These are phyloP conservation scores for Athalia rosae DNA, from an alignment of 2,888 invertebrate genomes.

Conservation along the genomic window DNA sequence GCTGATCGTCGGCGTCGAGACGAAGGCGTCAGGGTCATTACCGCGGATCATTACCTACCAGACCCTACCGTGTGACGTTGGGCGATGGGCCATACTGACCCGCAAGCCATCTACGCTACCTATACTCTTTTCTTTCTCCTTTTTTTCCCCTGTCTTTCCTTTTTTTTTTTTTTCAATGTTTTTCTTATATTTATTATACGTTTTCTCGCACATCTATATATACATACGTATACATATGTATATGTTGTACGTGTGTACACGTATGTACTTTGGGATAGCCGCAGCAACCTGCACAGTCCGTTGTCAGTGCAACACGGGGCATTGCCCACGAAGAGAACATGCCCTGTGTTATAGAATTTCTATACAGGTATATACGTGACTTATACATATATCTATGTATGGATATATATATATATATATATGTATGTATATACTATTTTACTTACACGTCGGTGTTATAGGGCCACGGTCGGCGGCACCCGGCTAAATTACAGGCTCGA, in stretches of 20 bases:
- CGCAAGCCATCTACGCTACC: conserved; percentile 32
- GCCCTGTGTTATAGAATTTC: no score
- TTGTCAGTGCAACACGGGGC: no score
- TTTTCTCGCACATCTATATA: no score
- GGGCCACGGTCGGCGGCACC: conserved; percentile 70
- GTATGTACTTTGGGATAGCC: not conserved
- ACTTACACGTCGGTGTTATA: conserved; percentile 23
- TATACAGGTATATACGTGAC: not conserved
- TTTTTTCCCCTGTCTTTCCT: not conserved
- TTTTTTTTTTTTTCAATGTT: not conserved
- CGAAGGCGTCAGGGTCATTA: conserved; percentile 72
- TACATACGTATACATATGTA: no score
- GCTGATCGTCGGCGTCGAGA: conserved; percentile 54
- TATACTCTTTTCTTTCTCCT: conserved; percentile 4
- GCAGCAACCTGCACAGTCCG: no score
- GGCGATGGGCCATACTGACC: conserved; percentile 53
- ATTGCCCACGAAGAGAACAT: no score
- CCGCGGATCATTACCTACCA: conserved; percentile 71
- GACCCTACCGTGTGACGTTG: conserved; percentile 70
- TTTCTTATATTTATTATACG: no score
- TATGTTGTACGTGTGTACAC: not conserved
- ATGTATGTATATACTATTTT: not conserved
- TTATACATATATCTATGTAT: not conserved
- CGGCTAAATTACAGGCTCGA: conserved; percentile 73
- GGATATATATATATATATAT: not conserved